phyloP scores from a whole-genome alignment of 2,797 vertebrate genomes.

The Nothura maculosa region DNA sequence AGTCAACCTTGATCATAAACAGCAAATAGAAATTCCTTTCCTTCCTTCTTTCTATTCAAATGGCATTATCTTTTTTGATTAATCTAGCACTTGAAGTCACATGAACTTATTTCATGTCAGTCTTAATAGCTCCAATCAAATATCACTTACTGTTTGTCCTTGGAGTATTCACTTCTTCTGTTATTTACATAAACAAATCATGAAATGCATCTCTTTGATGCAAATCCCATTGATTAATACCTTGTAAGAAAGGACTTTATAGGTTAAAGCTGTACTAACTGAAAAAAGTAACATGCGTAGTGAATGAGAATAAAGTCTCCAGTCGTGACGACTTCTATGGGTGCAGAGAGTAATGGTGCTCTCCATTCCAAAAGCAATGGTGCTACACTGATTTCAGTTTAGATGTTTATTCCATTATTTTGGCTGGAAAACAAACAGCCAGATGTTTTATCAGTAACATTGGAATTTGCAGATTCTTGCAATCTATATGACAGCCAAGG shows the following conservation, averaged over 20 bases:
- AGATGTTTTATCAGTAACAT: not conserved
- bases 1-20: not conserved
- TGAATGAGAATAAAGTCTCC: not conserved
- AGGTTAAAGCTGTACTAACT: conserved; percentile 34
- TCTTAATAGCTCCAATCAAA: conserved; percentile 59
- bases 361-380: not conserved
- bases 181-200: conserved; percentile 69
- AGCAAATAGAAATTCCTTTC: conserved; percentile 1
- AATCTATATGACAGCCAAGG: not conserved
- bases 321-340: not conserved
- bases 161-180: conserved; percentile 35
- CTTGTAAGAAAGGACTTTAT: conserved; percentile 18
- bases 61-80: conserved; percentile 27
- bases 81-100: conserved; percentile 24
- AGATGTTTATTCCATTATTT: conserved; percentile 17
- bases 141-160: conserved; percentile 49
- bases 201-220: conserved; percentile 28
- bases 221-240: conserved; percentile 55
- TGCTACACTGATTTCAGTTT: conserved; percentile 6
- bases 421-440: not conserved
- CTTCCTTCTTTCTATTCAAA: conserved; percentile 8
- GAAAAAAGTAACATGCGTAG: not conserved
- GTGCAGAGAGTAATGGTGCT: not conserved
- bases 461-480: not conserved
- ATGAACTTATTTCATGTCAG: not conserved